These are phyloP conservation scores for Microtus pennsylvanicus DNA, from an alignment of 2,113 vertebrate genomes.

Conservation along the genomic window DNA sequence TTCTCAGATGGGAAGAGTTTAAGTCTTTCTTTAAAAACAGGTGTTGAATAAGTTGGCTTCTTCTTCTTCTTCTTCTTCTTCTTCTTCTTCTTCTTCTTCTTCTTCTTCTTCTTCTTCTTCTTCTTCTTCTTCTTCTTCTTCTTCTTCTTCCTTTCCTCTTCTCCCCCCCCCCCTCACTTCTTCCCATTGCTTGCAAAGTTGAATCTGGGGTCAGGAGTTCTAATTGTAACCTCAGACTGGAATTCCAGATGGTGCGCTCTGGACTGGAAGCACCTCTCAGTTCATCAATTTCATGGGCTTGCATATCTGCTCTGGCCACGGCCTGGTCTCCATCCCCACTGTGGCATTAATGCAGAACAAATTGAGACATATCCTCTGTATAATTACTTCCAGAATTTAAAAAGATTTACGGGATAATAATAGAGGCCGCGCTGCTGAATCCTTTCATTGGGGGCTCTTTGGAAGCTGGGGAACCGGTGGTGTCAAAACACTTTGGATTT, in stretches of 20 bases:
- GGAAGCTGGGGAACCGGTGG: constrained; percentile 28
- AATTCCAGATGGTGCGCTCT: constrained; percentile 92
- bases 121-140: neutral
- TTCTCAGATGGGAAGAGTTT: no score
- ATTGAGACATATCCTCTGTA: constrained; percentile 93
- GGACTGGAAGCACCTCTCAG: constrained; percentile 85
- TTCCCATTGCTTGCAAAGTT: constrained; percentile 86
- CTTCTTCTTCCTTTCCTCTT: neutral
- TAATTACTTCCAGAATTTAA: constrained; percentile 92
- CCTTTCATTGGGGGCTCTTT: constrained; percentile 43
- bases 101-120: neutral
- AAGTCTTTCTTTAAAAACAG: no score
- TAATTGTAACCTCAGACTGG: constrained; percentile 89
- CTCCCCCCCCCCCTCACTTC: neutral
- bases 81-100: neutral
- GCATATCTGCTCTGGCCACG: constrained; percentile 84
- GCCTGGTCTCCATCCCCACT: constrained; percentile 86
- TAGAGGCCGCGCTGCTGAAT: constrained; percentile 79
- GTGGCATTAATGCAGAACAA: constrained; percentile 92
- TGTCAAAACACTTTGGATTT: constrained; percentile 34
- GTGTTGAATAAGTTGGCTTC: neutral
- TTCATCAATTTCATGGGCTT: constrained; percentile 89
- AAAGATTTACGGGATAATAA: constrained; percentile 89
- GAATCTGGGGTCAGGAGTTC: constrained; percentile 89
- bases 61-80: neutral